These are phyloP conservation scores for Pygathrix nemaeus DNA, from an alignment of 2,113 vertebrate genomes.

Conservation along the genomic window DNA sequence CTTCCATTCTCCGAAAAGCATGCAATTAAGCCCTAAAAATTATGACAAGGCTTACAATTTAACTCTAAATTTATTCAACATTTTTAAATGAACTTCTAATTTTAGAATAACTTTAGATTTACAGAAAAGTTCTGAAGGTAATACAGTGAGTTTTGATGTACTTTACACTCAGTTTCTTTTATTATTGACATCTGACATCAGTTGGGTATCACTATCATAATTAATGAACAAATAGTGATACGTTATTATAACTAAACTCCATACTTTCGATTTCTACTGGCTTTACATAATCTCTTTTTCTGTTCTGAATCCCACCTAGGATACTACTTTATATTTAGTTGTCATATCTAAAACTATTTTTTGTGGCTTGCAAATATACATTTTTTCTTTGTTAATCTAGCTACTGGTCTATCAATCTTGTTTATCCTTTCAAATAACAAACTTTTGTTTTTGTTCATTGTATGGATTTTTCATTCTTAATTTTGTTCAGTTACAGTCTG, in stretches of 20 bases:
- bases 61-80: slow-evolving; percentile 31
- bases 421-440: too few relatives aligned
- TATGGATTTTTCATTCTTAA: too few relatives aligned
- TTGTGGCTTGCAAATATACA: too few relatives aligned
- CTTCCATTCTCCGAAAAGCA: not conserved
- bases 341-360: not conserved
- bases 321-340: not conserved
- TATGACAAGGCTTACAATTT: not conserved
- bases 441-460: too few relatives aligned
- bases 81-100: slow-evolving; percentile 34
- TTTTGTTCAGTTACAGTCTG: too few relatives aligned
- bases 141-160: not conserved
- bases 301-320: not conserved
- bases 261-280: not conserved
- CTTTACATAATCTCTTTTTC: not conserved
- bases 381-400: too few relatives aligned
- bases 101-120: slow-evolving; percentile 36
- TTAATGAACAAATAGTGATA: not conserved
- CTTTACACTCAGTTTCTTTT: not conserved
- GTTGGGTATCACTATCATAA: not conserved
- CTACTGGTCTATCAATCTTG: too few relatives aligned
- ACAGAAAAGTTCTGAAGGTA: not conserved
- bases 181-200: not conserved
- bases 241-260: not conserved
- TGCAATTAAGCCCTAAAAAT: slow-evolving; percentile 43